A percentile compares a stretch with the other conserved stretches of the same genome.
Evolutionary conservation across 2,888 invertebrate genomes (phyloP).

Genomic region (Drosophila anomelani): DNA sequence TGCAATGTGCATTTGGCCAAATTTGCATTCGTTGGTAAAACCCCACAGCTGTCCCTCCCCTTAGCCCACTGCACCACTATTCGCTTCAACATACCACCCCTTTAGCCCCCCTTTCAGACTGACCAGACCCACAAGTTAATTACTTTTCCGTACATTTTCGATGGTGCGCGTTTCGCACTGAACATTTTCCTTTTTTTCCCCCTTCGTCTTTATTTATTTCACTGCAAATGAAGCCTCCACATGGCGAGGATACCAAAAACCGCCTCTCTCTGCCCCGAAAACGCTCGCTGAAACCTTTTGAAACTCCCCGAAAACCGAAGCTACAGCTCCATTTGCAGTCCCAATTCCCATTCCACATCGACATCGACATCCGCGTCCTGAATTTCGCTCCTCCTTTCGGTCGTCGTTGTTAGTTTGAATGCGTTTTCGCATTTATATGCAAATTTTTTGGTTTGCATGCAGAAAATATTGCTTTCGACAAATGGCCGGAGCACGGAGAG

Average conservation of each 20-base stretch:
- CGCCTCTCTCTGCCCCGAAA: not conserved
- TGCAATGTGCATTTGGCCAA: conserved; percentile 74
- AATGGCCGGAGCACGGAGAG: conserved; percentile 59
- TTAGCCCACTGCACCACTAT: not conserved
- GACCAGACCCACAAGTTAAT: conserved; percentile 68
- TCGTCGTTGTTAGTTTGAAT: conserved; percentile 76
- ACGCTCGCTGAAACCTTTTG: not conserved
- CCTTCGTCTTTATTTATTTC: conserved; percentile 67
- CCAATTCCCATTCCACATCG: conserved; percentile 39
- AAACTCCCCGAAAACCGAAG: conserved; percentile 20
- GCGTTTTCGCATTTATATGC: conserved; percentile 80
- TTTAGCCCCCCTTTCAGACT: not conserved
- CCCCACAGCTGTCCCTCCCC: not conserved
- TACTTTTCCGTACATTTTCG: conserved; percentile 79
- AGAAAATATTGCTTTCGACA: conserved; percentile 75
- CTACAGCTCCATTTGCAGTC: conserved; percentile 47
- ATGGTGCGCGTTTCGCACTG: conserved; percentile 62
- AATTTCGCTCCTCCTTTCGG: conserved; percentile 51
- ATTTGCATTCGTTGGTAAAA: conserved; percentile 69
- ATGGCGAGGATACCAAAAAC: conserved; percentile 26
- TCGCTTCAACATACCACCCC: not conserved
- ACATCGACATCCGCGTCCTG: conserved; percentile 43
- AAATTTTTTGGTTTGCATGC: conserved; percentile 77
- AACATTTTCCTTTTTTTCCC: conserved; percentile 40
- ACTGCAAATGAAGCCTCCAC: conserved; percentile 64